These are phyloP conservation scores for Sciurus niger DNA, from an alignment of 2,113 vertebrate species.

Conservation along the genomic window DNA sequence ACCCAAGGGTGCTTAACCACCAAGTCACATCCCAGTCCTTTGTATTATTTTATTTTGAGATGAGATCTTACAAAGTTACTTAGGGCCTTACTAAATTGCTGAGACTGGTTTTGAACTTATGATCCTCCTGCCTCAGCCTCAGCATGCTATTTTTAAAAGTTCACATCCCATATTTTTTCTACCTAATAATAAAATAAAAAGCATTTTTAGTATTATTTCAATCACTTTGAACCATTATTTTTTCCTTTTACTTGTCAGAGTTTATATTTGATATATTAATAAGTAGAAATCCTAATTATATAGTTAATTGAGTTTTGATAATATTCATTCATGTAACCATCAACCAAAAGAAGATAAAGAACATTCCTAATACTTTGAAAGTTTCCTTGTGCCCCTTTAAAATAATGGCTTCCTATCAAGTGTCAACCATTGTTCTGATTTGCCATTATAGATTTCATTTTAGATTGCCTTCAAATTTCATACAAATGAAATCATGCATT, in stretches of 20 bases:
- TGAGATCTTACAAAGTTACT: background rate
- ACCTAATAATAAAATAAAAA: background rate
- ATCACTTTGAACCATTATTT: background rate
- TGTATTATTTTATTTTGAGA: background rate
- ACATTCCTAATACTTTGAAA: conserved; percentile 4
- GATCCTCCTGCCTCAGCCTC: background rate
- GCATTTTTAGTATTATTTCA: background rate
- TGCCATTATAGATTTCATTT: background rate
- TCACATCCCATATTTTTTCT: background rate
- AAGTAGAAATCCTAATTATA: conserved; percentile 15
- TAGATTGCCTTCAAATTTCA: conserved; percentile 11
- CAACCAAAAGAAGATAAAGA: conserved; percentile 24
- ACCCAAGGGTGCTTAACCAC: background rate
- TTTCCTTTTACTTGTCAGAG: conserved; percentile 27
- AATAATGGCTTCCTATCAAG: background rate
- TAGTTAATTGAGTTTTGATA: conserved; percentile 29
- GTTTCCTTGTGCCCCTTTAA: background rate
- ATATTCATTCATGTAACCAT: conserved; percentile 22
- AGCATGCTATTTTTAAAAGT: background rate
- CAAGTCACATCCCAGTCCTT: background rate
- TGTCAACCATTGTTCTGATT: background rate
- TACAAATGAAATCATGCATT: background rate
- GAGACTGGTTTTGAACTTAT: background rate
- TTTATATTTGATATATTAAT: conserved; percentile 19
- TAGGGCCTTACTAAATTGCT: background rate